These are phyloP conservation scores for Corticium candelabrum DNA, from an alignment of 37 sponge, comb jelly and placozoan genomes.

Conservation along the genomic window DNA sequence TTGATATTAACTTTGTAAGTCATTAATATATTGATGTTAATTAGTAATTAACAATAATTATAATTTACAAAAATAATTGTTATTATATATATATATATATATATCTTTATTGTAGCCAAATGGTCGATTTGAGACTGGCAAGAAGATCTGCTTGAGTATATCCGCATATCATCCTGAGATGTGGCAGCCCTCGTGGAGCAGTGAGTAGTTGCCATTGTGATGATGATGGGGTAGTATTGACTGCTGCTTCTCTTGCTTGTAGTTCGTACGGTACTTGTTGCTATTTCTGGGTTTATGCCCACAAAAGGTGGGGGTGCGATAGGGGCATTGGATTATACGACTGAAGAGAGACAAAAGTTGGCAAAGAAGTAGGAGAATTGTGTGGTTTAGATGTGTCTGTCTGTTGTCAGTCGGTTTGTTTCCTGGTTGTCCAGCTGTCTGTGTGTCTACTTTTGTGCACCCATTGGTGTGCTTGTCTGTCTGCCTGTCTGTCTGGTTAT, in stretches of 20 bases:
- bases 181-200: constrained; percentile 99
- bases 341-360: constrained; percentile 58
- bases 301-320: constrained; percentile 81
- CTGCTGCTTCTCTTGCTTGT: not conserved
- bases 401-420: too few species aligned
- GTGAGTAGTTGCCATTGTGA: constrained; percentile 34
- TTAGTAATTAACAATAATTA: too few species aligned
- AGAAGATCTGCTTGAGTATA: constrained; percentile 93
- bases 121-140: constrained; percentile 83
- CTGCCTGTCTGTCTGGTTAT: too few species aligned
- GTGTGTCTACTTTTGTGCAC: too few species aligned
- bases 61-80: too few species aligned
- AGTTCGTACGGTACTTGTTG: constrained; percentile 92
- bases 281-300: constrained; percentile 96
- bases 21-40: too few species aligned
- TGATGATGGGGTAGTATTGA: not conserved
- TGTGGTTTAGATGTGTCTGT: not conserved
- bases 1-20: too few species aligned
- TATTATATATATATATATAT: too few species aligned
- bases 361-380: constrained; percentile 26
- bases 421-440: too few species aligned
- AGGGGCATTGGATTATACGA: constrained; percentile 81
- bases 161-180: constrained; percentile 93
- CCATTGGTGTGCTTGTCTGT: too few species aligned
- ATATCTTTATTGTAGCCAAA: constrained; percentile 70